phyloP scores from a whole-genome alignment of 1,140 invertebrate species.

The Thalassaphorura encarpata region DNA sequence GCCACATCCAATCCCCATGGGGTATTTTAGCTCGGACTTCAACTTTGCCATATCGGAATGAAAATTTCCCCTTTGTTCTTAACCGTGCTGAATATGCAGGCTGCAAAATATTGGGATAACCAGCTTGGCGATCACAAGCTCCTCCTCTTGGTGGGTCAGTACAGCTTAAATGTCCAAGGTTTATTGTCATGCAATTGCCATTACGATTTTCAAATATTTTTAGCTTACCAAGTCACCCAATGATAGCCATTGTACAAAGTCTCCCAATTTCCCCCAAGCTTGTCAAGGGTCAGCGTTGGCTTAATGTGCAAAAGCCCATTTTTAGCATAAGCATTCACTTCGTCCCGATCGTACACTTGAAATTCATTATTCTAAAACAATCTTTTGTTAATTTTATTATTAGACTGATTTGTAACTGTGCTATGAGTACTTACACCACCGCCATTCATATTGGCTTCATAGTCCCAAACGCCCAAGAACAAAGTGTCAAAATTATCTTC shows the following conservation, averaged over 20 bases:
- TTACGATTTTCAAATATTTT: background rate
- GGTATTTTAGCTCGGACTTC: conserved; percentile 18
- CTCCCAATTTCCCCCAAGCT: conserved; percentile 42
- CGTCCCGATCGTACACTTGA: conserved; percentile 52
- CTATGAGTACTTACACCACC: conserved; percentile 25
- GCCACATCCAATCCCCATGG: conserved; percentile 23
- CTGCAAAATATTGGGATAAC: conserved; percentile 7
- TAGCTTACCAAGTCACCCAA: conserved; percentile 46
- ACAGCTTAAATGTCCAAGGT: conserved; percentile 8
- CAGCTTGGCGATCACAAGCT: conserved; percentile 8
- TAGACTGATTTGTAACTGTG: background rate
- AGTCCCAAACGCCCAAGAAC: conserved; percentile 17
- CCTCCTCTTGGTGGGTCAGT: conserved; percentile 14
- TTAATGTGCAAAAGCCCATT: conserved; percentile 50
- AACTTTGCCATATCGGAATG: conserved; percentile 18
- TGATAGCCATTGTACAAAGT: conserved; percentile 46
- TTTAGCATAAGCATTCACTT: conserved; percentile 46
- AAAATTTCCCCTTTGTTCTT: conserved; percentile 20
- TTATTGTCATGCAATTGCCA: background rate
- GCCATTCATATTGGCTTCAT: conserved; percentile 29
- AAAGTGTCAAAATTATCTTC: conserved; percentile 25
- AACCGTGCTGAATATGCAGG: conserved; percentile 11
- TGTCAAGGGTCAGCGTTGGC: conserved; percentile 48
- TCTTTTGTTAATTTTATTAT: background rate
- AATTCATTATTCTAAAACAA: conserved; percentile 42